These are phyloP conservation scores for Polydrusus pterygomalis DNA, from an alignment of 2,888 invertebrate genomes.

Conservation along the genomic window DNA sequence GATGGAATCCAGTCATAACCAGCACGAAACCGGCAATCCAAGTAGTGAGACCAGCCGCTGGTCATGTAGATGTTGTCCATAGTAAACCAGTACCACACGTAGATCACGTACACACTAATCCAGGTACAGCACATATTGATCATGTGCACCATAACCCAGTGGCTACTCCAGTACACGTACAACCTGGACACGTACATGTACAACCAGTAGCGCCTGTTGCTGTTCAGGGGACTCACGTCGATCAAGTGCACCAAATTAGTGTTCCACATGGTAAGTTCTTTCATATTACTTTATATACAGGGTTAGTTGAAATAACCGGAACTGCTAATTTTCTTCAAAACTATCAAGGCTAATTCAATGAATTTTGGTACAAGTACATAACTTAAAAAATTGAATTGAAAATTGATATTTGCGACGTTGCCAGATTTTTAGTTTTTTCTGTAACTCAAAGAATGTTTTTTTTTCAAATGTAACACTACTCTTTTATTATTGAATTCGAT, in stretches of 20 bases:
- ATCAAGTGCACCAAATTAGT: constrained; percentile 57
- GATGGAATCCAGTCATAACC: constrained; percentile 46
- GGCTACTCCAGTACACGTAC: background rate
- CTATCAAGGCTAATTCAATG: too few relatives aligned
- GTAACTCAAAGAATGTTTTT: too few relatives aligned
- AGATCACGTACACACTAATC: constrained; percentile 55
- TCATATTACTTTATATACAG: background rate
- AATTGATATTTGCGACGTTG: too few relatives aligned
- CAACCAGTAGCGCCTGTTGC: constrained; percentile 5
- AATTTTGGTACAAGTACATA: too few relatives aligned
- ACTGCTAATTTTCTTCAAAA: too few relatives aligned
- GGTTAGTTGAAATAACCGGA: too few relatives aligned
- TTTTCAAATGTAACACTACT: too few relatives aligned
- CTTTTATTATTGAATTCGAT: too few relatives aligned
- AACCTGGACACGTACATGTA: constrained; percentile 42
- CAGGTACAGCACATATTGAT: constrained; percentile 20
- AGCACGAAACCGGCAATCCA: constrained; percentile 47
- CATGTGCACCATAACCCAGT: constrained; percentile 31
- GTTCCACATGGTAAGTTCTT: constrained; percentile 52
- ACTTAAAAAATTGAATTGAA: too few relatives aligned
- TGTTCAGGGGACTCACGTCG: constrained; percentile 50
- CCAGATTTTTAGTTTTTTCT: too few relatives aligned
- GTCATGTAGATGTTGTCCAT: constrained; percentile 54
- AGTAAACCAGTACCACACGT: constrained; percentile 56
- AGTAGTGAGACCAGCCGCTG: constrained; percentile 42